Evolutionary conservation across 2,797 vertebrate genomes (phyloP).

Genomic region (Phrynocephalus vlangalii): DNA sequence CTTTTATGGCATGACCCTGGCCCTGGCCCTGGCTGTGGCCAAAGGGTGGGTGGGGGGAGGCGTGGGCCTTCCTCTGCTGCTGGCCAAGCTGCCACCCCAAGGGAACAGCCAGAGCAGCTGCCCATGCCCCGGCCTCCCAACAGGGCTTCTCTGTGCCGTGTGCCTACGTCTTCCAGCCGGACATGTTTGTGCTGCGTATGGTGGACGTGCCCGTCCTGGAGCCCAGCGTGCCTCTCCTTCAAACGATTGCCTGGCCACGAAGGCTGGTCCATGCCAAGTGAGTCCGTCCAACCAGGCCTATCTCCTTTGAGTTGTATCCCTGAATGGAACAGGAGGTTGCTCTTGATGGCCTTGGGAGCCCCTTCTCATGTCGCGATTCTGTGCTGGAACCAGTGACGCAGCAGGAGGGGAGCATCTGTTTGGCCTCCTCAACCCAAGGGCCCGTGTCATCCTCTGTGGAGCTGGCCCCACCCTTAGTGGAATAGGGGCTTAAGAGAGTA

Average conservation of each 20-base stretch:
- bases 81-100: too few relatives aligned
- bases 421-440: background rate
- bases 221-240: slow-evolving; percentile 72
- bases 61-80: background rate
- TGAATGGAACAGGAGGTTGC: too few relatives aligned
- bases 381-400: too few relatives aligned
- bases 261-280: slow-evolving; percentile 86
- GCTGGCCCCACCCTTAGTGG: too few relatives aligned
- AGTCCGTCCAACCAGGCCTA: slow-evolving; percentile 49
- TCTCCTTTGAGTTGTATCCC: too few relatives aligned
- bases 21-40: background rate
- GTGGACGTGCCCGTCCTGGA: slow-evolving; percentile 85
- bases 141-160: slow-evolving; percentile 90
- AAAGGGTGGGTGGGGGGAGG: too few relatives aligned
- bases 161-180: slow-evolving; percentile 91
- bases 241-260: slow-evolving; percentile 73
- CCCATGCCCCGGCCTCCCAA: background rate
- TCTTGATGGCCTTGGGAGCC: too few relatives aligned
- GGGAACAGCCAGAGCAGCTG: too few relatives aligned
- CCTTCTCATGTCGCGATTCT: too few relatives aligned
- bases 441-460: too few relatives aligned
- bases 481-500: too few relatives aligned
- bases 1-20: too few relatives aligned
- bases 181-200: slow-evolving; percentile 87
- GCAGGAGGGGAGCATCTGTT: background rate